A percentile compares a stretch with the other conserved stretches of the same genome.
These are phyloP conservation scores for Phalanger gymnotis DNA, from an alignment of 2,797 vertebrate species.

Conservation along the genomic window DNA sequence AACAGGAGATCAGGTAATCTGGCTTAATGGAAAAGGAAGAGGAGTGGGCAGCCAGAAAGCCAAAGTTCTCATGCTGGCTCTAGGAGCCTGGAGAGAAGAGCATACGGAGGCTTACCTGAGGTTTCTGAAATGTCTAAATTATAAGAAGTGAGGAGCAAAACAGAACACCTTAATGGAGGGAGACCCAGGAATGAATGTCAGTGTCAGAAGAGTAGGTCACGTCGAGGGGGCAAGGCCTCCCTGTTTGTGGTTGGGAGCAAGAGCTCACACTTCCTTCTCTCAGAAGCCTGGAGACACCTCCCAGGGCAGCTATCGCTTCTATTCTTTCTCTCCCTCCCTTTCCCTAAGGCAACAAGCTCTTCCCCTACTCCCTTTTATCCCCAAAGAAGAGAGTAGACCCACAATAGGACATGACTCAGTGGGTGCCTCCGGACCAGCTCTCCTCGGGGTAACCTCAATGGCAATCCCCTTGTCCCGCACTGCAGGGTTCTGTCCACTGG, in stretches of 20 bases:
- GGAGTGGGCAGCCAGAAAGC: background rate
- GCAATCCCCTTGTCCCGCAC: background rate
- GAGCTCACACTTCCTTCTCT: background rate
- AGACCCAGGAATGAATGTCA: background rate
- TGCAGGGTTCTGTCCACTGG: background rate
- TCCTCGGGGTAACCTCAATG: background rate
- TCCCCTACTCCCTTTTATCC: background rate
- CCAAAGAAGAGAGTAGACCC: background rate
- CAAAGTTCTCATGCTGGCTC: background rate
- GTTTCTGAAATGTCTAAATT: background rate
- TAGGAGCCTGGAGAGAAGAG: background rate
- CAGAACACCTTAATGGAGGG: background rate
- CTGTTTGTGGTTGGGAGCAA: no score
- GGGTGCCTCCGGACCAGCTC: background rate
- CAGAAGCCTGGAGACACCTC: background rate
- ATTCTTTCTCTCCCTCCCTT: background rate
- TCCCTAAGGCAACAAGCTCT: background rate
- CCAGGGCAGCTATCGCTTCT: background rate
- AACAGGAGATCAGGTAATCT: background rate
- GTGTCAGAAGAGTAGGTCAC: background rate
- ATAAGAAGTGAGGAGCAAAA: background rate
- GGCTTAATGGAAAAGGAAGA: background rate
- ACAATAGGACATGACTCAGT: background rate
- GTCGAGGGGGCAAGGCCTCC: background rate
- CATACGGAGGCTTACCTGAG: background rate